Evolutionary conservation across 2,113 vertebrate species (phyloP).

Genomic region (Misgurnus mizolepis): DNA sequence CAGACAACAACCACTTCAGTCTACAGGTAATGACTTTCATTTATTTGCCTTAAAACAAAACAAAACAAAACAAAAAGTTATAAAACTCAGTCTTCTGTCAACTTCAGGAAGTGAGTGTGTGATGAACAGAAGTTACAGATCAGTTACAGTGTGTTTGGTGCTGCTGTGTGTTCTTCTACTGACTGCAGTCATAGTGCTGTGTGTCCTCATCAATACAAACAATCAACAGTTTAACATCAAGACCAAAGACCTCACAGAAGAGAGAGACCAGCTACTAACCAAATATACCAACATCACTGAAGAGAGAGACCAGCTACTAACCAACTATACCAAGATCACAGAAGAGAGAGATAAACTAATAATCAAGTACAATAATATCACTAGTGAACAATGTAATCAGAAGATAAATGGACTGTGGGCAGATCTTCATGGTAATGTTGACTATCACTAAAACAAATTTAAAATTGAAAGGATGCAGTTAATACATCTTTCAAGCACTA

Average conservation of each 20-base stretch:
- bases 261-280: not conserved
- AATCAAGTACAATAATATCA: not conserved
- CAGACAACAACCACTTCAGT: no score
- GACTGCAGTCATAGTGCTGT: constrained; percentile 29
- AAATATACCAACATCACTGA: not conserved
- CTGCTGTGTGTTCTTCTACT: constrained; percentile 34
- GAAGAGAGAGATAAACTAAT: not conserved
- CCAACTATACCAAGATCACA: not conserved
- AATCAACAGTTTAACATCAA: not conserved
- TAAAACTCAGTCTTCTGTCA: no score
- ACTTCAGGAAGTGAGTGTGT: not conserved
- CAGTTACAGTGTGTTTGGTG: constrained; percentile 14
- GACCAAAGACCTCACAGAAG: not conserved
- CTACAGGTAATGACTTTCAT: no score
- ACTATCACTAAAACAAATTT: no score
- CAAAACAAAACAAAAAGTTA: no score
- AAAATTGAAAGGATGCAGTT: no score
- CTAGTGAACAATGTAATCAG: not conserved
- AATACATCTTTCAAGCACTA: no score
- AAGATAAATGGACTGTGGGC: not conserved
- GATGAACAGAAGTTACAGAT: not conserved
- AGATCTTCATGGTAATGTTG: not conserved
- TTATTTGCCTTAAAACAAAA: no score
- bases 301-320: not conserved
- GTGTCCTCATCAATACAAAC: not conserved